Evolutionary conservation across 2,888 invertebrate species (phyloP).

Genomic region (Agelastica alni): DNA sequence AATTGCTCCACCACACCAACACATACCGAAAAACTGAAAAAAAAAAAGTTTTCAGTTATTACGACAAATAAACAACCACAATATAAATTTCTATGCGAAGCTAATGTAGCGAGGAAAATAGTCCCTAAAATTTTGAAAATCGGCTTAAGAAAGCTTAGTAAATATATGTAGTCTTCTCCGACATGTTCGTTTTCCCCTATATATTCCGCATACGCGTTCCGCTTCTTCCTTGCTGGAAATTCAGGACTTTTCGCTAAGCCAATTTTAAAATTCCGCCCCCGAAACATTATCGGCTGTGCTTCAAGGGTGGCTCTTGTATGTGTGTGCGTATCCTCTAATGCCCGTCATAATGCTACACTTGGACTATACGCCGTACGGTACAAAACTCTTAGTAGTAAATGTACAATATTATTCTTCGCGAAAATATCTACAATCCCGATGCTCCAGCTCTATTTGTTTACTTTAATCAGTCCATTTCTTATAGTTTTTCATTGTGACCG

Average conservation of each 20-base stretch:
- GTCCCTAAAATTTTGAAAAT: too few species aligned
- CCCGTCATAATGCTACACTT: slow-evolving; percentile 27
- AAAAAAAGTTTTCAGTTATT: too few species aligned
- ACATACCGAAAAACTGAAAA: slow-evolving; percentile 77
- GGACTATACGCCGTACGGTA: slow-evolving; percentile 1
- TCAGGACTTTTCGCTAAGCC: slow-evolving; percentile 34
- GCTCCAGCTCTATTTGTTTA: too few species aligned
- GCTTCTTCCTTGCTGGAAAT: neutral
- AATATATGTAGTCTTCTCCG: neutral
- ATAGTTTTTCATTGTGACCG: too few species aligned
- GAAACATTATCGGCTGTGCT: slow-evolving; percentile 32
- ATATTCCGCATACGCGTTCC: neutral
- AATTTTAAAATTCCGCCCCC: slow-evolving; percentile 50
- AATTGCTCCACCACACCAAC: slow-evolving; percentile 81
- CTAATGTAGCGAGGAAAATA: too few species aligned
- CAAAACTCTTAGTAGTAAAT: neutral
- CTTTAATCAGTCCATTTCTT: too few species aligned
- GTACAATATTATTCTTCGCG: neutral
- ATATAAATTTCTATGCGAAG: slow-evolving; percentile 9
- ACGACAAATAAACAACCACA: too few species aligned
- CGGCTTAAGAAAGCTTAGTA: slow-evolving; percentile 5
- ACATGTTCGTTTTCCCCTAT: slow-evolving; percentile 11
- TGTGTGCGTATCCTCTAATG: slow-evolving; percentile 35
- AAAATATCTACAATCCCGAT: too few species aligned
- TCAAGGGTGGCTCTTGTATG: slow-evolving; percentile 30